Evolutionary conservation across 2,113 vertebrate genomes (phyloP).

Genomic region (rabbit (Oryctolagus cuniculus)): DNA sequence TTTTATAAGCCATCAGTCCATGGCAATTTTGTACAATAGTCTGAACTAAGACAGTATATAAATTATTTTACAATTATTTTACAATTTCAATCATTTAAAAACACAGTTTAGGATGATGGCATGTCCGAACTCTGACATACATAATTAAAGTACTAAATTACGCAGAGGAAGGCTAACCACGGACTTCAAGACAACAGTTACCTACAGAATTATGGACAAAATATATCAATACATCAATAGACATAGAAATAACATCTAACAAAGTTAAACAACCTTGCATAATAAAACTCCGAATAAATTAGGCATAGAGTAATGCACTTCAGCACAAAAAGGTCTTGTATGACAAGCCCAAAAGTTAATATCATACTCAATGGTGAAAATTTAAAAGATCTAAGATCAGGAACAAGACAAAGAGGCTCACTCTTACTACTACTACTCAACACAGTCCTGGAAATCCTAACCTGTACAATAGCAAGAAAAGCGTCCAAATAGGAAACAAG

Average conservation of each 20-base stretch:
- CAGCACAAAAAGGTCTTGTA: not conserved
- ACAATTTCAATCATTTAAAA: slow-evolving; percentile 41
- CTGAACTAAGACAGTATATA: not conserved
- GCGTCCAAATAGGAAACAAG: not conserved
- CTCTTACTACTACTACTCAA: not conserved
- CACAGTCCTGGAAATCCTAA: not conserved
- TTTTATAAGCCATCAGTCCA: not conserved
- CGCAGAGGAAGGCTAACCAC: not conserved
- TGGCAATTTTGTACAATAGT: not conserved
- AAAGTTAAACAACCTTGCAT: not conserved
- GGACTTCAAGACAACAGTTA: not conserved
- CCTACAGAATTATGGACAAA: not conserved
- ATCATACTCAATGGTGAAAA: no score
- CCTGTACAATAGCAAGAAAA: not conserved
- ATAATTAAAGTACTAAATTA: not conserved
- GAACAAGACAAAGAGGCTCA: not conserved
- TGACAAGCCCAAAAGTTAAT: not conserved
- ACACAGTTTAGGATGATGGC: not conserved
- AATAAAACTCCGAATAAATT: not conserved
- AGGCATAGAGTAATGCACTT: not conserved
- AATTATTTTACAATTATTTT: slow-evolving; percentile 17
- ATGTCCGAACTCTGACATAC: not conserved
- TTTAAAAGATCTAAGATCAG: no score
- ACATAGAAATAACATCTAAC: not conserved
- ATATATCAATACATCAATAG: not conserved